Evolutionary conservation across 2,113 vertebrate species (phyloP), one percentile per base, ranked within the genome.

Genomic region (Heloderma charlesbogerti): DNA sequence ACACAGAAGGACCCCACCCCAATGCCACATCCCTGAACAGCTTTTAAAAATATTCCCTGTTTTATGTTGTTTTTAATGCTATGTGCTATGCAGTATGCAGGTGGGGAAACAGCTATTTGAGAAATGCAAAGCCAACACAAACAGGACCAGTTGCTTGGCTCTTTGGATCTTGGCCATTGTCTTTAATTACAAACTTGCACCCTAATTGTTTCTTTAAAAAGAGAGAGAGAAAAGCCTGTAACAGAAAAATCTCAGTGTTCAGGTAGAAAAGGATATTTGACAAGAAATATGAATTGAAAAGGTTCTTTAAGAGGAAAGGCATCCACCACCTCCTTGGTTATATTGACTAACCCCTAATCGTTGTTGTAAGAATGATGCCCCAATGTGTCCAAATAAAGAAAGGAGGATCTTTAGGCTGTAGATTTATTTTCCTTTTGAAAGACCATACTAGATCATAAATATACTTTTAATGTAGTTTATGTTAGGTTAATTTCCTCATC

Each of bases 401-500:
- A 43, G 16, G 34, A 83, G 78, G 86, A 57, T 91, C 43, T 92
- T 89, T 40, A 91, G 18, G 25, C 3, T 87, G 6, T 63, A 88
- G 15, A 45, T n/a, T 87, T 92, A 87, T 91, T 87, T 92, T 85
- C 54, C 45, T 92, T 89, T 86, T 71, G 89, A 90, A 91, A 86
- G 31, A 89, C 93, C 80, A 90, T 15, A 66, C 48, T 72, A 83
- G 63, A 84, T 87, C n/a, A 86, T 82, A 78, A 34, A 88, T 89
- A 92, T 84, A 91, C 86, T 88, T 87, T 92, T 78, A 90, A 79
- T 25, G 40, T 88, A 83, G 29, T 88, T 90, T 43, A 86, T 88
- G 48, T 92, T 88, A 78, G 72, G 80, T 88, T 88, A 90, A 90
- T 92, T 92, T 90, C 85, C 80, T 88, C 74, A 88, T 88, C 85